Base-by-base conservation (phyloP, 2,113 vertebrate genomes). In the Callorhinus ursinus region DNA sequence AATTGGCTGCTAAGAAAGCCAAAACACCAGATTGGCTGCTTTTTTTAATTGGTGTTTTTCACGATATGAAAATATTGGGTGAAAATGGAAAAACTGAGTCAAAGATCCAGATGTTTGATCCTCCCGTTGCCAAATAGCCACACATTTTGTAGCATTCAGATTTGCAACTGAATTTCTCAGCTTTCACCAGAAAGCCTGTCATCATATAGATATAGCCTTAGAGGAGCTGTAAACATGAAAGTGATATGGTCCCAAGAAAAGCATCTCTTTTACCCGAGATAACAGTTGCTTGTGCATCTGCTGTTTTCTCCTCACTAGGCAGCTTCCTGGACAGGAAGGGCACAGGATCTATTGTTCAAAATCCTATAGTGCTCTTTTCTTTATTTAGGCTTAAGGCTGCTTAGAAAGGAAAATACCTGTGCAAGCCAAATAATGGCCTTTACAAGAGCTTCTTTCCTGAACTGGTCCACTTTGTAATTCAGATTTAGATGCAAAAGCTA, bases 31-130 rank as follows among this genome's bases (percentile, higher is more conserved):
- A 97, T 87, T 97, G 98, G 95, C 88, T 98, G 95, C 90, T 97
- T 97, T 98, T 98, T 97, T 97, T 95, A 96, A 98, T 98, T 98
- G 96, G 88, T 98, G 80, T 96, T 98, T 97, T 97, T 98, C 95
- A 96, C 3, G 49, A 96, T 97, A 97, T 96, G 96, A 98, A 98
- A 98, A 98, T 97, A 97, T 98, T 98, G 98, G 97, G 97, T 95
- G 90, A 97, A 98, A 98, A 98, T 97, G 97, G 95, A 98, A 98
- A 98, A 97, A 97, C 97, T 82, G 92, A 98, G 97, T 98, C 97
- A 97, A 98, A 90, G 92, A 98, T 98, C 97, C 98, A 98, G 97
- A 98, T 98, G 96, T 98, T 98, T 97, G 76, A 95, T 95, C 90
- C 72, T 92, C 61, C 63, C 55, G 31, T 97, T 97, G 97, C 96